Conservation (phyloP, 2,113 vertebrate genomes). For the Amblyornis subalaris region DNA sequence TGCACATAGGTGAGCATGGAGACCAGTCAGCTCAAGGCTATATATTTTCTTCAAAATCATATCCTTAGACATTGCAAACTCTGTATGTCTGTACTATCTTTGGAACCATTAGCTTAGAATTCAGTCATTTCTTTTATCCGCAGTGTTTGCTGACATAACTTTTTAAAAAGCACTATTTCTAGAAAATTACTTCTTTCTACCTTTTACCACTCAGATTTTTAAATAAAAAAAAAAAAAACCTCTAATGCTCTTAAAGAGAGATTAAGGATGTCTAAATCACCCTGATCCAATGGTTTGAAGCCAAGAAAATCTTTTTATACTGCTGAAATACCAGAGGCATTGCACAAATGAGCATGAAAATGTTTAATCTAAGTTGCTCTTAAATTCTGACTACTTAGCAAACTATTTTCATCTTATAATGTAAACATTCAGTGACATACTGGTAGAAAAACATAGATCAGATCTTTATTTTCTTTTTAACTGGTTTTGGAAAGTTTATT, state of each 20-base stretch:
- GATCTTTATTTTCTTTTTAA: slow-evolving; percentile 18
- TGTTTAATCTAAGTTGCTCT: slow-evolving; percentile 62
- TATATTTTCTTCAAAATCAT: background rate
- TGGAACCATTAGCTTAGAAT: background rate
- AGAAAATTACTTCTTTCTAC: slow-evolving; percentile 51
- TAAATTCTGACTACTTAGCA: slow-evolving; percentile 64
- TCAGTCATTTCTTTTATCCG: background rate
- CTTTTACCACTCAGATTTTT: slow-evolving; percentile 52
- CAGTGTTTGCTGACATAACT: slow-evolving; percentile 18
- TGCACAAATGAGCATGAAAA: slow-evolving; percentile 67
- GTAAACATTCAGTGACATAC: slow-evolving; percentile 40
- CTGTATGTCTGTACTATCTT: background rate
- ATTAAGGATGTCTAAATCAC: slow-evolving; percentile 62
- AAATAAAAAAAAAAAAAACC: slow-evolving; percentile 22
- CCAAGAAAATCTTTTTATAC: slow-evolving; percentile 65
- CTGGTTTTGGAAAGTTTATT: background rate
- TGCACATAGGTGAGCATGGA: background rate
- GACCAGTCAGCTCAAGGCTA: background rate
- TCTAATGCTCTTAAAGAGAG: slow-evolving; percentile 53
- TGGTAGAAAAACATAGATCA: slow-evolving; percentile 21
- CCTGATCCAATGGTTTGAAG: slow-evolving; percentile 50
- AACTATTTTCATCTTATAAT: slow-evolving; percentile 56
- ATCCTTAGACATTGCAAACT: background rate
- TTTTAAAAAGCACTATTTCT: slow-evolving; percentile 16
- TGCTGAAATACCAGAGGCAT: slow-evolving; percentile 54